A percentile compares a stretch with the other conserved stretches of the same genome.
phyloP scores from a whole-genome alignment of 2,888 invertebrate species.

The Ommatoiulus sabulosus region DNA sequence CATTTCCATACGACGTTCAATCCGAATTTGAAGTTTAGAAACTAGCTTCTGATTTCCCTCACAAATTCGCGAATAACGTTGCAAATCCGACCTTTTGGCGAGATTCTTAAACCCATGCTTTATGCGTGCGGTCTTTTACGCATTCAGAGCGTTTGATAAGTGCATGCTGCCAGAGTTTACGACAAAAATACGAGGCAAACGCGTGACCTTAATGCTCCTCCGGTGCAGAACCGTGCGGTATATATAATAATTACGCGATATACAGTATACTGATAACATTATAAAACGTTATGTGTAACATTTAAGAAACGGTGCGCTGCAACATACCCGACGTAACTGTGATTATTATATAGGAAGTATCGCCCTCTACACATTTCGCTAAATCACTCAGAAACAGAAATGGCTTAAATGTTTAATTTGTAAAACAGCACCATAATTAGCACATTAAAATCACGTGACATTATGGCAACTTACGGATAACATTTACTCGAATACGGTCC shows the following conservation, averaged over 20 bases:
- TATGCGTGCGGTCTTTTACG: background rate
- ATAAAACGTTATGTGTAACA: no score
- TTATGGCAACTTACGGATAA: no score
- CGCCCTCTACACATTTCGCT: no score
- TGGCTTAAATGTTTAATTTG: no score
- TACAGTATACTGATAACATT: no score
- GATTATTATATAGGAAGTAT: no score
- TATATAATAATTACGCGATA: background rate
- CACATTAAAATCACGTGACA: no score
- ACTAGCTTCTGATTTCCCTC: background rate
- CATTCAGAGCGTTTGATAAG: background rate
- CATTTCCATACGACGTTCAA: background rate
- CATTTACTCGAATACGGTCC: no score
- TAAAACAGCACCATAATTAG: no score
- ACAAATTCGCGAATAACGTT: background rate
- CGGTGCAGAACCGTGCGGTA: background rate
- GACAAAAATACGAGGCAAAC: background rate
- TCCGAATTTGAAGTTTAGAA: background rate
- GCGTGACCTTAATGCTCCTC: background rate
- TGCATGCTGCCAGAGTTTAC: background rate
- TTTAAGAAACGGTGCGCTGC: no score
- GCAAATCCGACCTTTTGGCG: background rate
- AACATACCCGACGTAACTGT: no score
- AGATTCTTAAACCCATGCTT: background rate
- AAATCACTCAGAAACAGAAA: no score